Evolutionary conservation across 1,140 invertebrate species (phyloP), one percentile per base, ranked within the genome.

Genomic region (Onthophagus taurus): DNA sequence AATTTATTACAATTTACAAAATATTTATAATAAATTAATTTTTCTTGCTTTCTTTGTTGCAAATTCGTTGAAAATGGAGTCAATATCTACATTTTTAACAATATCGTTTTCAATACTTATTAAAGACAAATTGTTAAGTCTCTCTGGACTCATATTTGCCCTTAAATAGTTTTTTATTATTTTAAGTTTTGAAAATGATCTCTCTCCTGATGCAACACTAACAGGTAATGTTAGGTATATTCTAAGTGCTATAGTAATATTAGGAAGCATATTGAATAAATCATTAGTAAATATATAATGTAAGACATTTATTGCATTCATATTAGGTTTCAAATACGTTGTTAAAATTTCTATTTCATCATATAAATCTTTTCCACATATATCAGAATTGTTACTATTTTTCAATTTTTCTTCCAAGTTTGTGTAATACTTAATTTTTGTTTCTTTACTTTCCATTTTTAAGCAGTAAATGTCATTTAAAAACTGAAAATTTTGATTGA

Each of bases 381-480:
- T 33, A 8, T 6, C 13, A 12, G 31, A 41, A 38, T 45, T 17
- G 36, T 31, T 19, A 7, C 14, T 20, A 36, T 38, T 31, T 46
- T 30, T 45, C 19, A 36, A 49, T 14, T 38, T 45, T 2, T 33
- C 14, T 9, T 16, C 14, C 13, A 33, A 33, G 14, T 33, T 33
- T 33, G 9, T 12, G 6, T 33, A 33, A 33, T 33, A 8, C 14
- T 33, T 5, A 14, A 16, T 33, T 14, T 33, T 9, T 5, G 13
- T 8, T 33, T 8, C 5, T 33, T 33, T 33, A 6, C 5, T 33
- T 14, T 33, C 5, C 31, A 16, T 16, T 12, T 12, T 12, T 6
- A 6, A 12, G 6, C 46, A 36, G 44, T 23, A 23, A 47, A 41
- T 7, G 47, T 31, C 42, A 31, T 23, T 8, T 26, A 7, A 7